These are phyloP conservation scores for Protula sp. DNA, from an alignment of 2,888 invertebrate genomes.

Conservation along the genomic window DNA sequence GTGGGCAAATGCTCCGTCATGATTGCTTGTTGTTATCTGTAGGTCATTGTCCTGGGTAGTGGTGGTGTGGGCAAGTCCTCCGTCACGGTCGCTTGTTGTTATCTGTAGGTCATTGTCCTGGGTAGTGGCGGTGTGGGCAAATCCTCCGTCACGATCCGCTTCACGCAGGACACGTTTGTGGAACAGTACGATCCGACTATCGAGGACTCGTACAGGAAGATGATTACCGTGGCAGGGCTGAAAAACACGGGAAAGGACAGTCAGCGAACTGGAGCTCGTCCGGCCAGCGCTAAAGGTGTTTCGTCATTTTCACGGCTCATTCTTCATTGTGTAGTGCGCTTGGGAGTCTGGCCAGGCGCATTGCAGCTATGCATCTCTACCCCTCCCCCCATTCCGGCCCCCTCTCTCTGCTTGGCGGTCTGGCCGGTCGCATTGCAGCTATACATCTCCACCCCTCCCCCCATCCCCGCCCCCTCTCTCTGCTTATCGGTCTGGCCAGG, in stretches of 20 bases:
- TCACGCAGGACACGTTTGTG: conserved; percentile 10
- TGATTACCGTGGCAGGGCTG: conserved; percentile 8
- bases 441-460: no score
- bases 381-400: no score
- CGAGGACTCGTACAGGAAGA: conserved; percentile 20
- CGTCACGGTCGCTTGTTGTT: conserved; percentile 8
- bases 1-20: conserved; percentile 18
- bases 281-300: no score
- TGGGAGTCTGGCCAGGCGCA: no score
- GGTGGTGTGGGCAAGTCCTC: conserved; percentile 20
- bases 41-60: conserved; percentile 10
- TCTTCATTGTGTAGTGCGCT: no score
- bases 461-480: no score
- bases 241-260: neutral
- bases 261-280: neutral
- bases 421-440: no score
- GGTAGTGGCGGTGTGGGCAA: conserved; percentile 19
- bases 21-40: conserved; percentile 6
- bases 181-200: conserved; percentile 21
- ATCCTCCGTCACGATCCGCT: conserved; percentile 14
- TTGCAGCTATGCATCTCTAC: no score
- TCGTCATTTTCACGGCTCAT: neutral
- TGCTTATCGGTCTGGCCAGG: no score
- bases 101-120: conserved; percentile 5
- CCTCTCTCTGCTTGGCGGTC: no score